Conservation (phyloP, 2,888 invertebrate species). For the Phengaris alcon region DNA sequence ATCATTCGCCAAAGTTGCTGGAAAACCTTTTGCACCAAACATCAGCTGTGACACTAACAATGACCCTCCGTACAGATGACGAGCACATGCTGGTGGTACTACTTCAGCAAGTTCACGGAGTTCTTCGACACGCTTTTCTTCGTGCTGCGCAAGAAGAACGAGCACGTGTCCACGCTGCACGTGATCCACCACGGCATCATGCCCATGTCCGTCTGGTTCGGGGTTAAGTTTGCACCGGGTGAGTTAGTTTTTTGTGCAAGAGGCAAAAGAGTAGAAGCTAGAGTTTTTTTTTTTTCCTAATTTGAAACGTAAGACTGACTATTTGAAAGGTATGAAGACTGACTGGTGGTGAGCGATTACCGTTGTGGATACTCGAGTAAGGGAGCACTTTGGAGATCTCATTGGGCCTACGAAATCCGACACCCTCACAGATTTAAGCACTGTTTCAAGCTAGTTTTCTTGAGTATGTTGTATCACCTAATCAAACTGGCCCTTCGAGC, state of each 20-base stretch:
- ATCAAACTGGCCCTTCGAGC: no score
- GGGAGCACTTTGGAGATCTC: no score
- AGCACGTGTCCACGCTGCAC: constrained; percentile 95
- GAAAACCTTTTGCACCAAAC: no score
- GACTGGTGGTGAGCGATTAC: no score
- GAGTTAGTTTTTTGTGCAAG: constrained; percentile 46
- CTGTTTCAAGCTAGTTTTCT: no score
- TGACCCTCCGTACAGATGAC: constrained; percentile 82
- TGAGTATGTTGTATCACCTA: no score
- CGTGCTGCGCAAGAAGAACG: constrained; percentile 94
- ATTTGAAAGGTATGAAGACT: neutral
- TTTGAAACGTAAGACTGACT: no score
- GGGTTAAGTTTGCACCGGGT: constrained; percentile 96
- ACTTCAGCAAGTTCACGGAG: constrained; percentile 97
- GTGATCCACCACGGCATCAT: constrained; percentile 98
- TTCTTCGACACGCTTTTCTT: constrained; percentile 98
- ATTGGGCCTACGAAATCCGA: no score
- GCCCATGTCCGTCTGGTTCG: constrained; percentile 98
- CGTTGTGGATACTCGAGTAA: no score
- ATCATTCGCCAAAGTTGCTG: no score
- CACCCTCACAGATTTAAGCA: no score
- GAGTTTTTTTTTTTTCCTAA: neutral
- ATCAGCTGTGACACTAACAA: neutral
- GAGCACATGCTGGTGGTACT: constrained; percentile 97
- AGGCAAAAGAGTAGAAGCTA: neutral